These are phyloP conservation scores for Philereme transversata DNA, from an alignment of 2,888 invertebrate genomes.

Conservation along the genomic window DNA sequence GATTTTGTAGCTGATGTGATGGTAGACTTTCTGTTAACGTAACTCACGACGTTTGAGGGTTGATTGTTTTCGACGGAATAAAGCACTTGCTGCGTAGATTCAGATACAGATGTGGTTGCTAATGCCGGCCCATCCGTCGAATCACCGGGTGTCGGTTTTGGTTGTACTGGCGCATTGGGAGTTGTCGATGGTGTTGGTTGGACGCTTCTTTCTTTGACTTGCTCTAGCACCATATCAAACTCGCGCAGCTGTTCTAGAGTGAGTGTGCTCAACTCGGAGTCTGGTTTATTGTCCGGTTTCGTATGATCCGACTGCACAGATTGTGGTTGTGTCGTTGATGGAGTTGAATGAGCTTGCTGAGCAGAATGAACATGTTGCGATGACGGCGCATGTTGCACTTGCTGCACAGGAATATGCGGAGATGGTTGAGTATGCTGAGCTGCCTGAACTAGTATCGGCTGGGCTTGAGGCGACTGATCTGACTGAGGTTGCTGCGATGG, in stretches of 20 bases:
- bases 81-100: conserved; percentile 65
- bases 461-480: conserved; percentile 55
- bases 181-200: conserved; percentile 69
- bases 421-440: conserved; percentile 21
- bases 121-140: conserved; percentile 53
- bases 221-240: conserved; percentile 91
- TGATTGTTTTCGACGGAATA: conserved; percentile 71
- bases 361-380: conserved; percentile 17
- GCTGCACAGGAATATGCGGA: conserved; percentile 28
- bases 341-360: conserved; percentile 28
- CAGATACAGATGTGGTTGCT: conserved; percentile 52
- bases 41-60: conserved; percentile 66
- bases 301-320: conserved; percentile 14
- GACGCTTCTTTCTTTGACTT: conserved; percentile 90
- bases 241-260: conserved; percentile 91
- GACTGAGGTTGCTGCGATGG: conserved; percentile 60
- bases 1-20: conserved; percentile 63
- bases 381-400: conserved; percentile 27
- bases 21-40: conserved; percentile 72
- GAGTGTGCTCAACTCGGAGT: conserved; percentile 88
- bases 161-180: conserved; percentile 42
- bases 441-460: conserved; percentile 22
- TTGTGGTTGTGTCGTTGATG: conserved; percentile 14
- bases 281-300: conserved; percentile 47
- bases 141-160: conserved; percentile 60